A percentile compares a stretch with the other conserved stretches of the same genome.
phyloP scores from a whole-genome alignment of 1,140 invertebrate species.

The Drosophila sulfurigaster region DNA sequence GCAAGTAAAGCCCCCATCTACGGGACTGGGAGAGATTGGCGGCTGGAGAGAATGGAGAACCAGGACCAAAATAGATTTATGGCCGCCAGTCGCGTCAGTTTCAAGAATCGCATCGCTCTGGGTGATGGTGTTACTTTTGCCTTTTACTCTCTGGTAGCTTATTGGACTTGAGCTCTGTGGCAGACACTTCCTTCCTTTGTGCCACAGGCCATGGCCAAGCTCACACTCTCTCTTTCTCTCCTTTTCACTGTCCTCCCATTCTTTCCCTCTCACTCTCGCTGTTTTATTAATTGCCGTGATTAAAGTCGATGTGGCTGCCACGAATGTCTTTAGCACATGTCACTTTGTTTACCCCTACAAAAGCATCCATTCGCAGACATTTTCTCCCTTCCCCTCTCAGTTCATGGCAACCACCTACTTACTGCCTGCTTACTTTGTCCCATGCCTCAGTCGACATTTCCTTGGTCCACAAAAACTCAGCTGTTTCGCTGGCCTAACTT shows the following conservation, averaged over 20 bases:
- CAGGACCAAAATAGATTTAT: slow-evolving; percentile 80
- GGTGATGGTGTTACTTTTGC: slow-evolving; percentile 36
- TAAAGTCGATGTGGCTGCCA: slow-evolving; percentile 62
- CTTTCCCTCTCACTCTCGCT: slow-evolving; percentile 32
- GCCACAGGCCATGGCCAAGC: slow-evolving; percentile 15
- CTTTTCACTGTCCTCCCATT: not conserved
- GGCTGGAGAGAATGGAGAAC: slow-evolving; percentile 52
- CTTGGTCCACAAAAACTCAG: slow-evolving; percentile 40
- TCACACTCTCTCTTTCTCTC: slow-evolving; percentile 2
- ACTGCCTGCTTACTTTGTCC: not conserved
- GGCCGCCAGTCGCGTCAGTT: slow-evolving; percentile 65
- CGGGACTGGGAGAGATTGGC: slow-evolving; percentile 34
- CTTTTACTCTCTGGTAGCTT: slow-evolving; percentile 18
- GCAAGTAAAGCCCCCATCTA: slow-evolving; percentile 51
- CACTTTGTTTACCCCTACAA: slow-evolving; percentile 42
- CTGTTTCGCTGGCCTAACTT: slow-evolving; percentile 60
- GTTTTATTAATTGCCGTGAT: slow-evolving; percentile 76
- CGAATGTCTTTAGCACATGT: slow-evolving; percentile 76
- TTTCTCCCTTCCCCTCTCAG: not conserved
- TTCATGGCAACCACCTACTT: slow-evolving; percentile 19
- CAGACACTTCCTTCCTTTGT: slow-evolving; percentile 68
- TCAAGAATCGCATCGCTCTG: slow-evolving; percentile 59
- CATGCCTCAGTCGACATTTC: slow-evolving; percentile 18
- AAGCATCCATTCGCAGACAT: slow-evolving; percentile 9
- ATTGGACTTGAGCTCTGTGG: slow-evolving; percentile 31